phyloP scores from a whole-genome alignment of 2,888 invertebrate species.

The Operophtera brumata region DNA sequence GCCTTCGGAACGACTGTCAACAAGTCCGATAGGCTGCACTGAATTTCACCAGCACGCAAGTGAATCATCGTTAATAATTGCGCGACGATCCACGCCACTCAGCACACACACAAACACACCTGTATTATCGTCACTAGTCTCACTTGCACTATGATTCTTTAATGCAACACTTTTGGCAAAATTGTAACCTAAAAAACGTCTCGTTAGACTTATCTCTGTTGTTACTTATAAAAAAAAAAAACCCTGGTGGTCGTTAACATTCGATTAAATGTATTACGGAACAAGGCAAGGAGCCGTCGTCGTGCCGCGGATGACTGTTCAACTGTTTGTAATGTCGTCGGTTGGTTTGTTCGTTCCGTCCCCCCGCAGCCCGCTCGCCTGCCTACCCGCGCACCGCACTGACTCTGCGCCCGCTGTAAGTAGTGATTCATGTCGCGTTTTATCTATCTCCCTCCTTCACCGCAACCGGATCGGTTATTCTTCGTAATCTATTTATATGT shows the following conservation, averaged over 20 bases:
- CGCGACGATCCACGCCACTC: conserved; percentile 77
- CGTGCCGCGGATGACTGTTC: conserved; percentile 72
- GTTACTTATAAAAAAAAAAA: conserved; percentile 42
- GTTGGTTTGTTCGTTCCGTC: conserved; percentile 68
- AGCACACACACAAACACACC: conserved; percentile 66
- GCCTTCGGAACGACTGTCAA: conserved; percentile 75
- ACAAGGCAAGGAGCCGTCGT: conserved; percentile 55
- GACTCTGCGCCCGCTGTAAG: conserved; percentile 69
- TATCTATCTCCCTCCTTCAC: conserved; percentile 80
- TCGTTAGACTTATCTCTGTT: conserved; percentile 47
- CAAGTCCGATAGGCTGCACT: conserved; percentile 78
- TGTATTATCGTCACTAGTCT: conserved; percentile 66
- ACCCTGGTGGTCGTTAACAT: conserved; percentile 45
- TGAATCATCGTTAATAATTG: conserved; percentile 81
- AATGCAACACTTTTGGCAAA: conserved; percentile 40
- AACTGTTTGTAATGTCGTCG: conserved; percentile 75
- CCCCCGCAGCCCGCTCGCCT: conserved; percentile 53
- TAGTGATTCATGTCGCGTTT: conserved; percentile 81
- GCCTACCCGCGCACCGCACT: conserved; percentile 57
- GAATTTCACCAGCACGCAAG: conserved; percentile 79
- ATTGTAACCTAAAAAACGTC: conserved; percentile 25
- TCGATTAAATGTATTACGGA: conserved; percentile 38
- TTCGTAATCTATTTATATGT: conserved; percentile 79
- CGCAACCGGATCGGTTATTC: conserved; percentile 80
- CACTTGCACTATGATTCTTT: conserved; percentile 42